Evolutionary conservation across 2,797 vertebrate genomes (phyloP).

Genomic region (Antennarius maculatus): DNA sequence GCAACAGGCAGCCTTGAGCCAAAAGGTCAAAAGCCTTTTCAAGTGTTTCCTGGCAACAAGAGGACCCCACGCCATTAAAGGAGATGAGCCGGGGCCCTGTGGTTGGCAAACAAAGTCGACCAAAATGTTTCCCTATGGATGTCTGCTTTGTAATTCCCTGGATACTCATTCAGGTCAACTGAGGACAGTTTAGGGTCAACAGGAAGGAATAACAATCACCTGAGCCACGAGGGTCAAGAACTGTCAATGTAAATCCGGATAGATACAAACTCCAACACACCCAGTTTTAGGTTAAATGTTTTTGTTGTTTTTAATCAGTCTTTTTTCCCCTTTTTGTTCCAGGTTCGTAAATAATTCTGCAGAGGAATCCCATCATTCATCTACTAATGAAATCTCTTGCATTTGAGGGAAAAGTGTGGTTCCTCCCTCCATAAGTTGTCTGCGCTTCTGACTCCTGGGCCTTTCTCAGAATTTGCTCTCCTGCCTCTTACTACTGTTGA

Average conservation of each 20-base stretch:
- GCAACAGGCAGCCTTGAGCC: conserved; percentile 28
- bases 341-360: conserved; percentile 15
- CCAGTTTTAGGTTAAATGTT: background rate
- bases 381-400: conserved; percentile 7
- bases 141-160: conserved; percentile 41
- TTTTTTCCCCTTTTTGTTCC: background rate
- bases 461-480: conserved; percentile 9
- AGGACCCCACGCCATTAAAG: conserved; percentile 39
- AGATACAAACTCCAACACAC: background rate
- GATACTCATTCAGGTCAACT: conserved; percentile 49
- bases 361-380: conserved; percentile 8
- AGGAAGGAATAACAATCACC: conserved; percentile 40
- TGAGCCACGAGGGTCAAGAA: conserved; percentile 27
- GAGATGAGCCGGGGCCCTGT: conserved; percentile 6
- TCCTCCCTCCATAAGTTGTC: background rate
- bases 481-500: conserved; percentile 19
- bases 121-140: conserved; percentile 45
- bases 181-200: conserved; percentile 57
- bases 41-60: conserved; percentile 64
- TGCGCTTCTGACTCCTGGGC: background rate
- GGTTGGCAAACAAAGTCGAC: conserved; percentile 36
- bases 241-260: conserved; percentile 21
- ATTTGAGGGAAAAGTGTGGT: background rate
- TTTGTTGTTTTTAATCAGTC: conserved; percentile 15
- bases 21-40: conserved; percentile 60